Base-by-base conservation (phyloP, 2,797 vertebrate genomes). In the Characodon lateralis region DNA sequence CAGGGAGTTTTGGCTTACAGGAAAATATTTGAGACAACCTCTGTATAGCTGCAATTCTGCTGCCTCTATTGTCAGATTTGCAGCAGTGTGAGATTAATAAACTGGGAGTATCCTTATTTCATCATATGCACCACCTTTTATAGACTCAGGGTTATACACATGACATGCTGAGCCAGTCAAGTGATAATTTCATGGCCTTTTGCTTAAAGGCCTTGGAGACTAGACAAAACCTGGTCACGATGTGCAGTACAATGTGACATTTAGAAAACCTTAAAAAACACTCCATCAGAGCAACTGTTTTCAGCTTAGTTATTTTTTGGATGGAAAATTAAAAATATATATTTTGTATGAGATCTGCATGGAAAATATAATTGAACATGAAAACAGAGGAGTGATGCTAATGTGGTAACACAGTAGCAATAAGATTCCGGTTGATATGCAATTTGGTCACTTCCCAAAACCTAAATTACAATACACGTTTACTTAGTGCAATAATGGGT, bases 231-330 rank as follows among this genome's bases (percentile, higher is more conserved):
- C 55, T 0, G 14, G 48, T 74, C 50, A 35, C 74, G 58, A 69
- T 69, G 46, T 41, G 39, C 71, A 74, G 81, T 35, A 72, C 81
- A 83, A 13, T 53, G 35, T 76, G 72, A 90, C 61, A 86, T 85
- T 89, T 86, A 53, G 50, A 82, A 28, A 79, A 78, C 58, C 56
- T 78, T 86, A 73, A 68, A 20, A 75, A 16, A 20, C 63, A 71
- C 78, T 76, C 39, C 71, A 46, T 79, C 14, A 50, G 61, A 63
- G 28, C 13, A 63, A 20, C 16, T 20, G 7, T 31, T 63, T 63
- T 35, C 61, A 63, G 28, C 61, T 35, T 16, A 63, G 31, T 9
- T 63, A 18, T 16, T 35, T 31, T 63, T 61, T 35, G 61, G 9
- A 35, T 6, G 16, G 35, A 1, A 35, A 63, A 35, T 63, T 26